Percentiles rank a stretch among this genome's conserved stretches.
These are phyloP conservation scores for Alethe diademata DNA, from an alignment of 2,113 vertebrate species.

Conservation along the genomic window DNA sequence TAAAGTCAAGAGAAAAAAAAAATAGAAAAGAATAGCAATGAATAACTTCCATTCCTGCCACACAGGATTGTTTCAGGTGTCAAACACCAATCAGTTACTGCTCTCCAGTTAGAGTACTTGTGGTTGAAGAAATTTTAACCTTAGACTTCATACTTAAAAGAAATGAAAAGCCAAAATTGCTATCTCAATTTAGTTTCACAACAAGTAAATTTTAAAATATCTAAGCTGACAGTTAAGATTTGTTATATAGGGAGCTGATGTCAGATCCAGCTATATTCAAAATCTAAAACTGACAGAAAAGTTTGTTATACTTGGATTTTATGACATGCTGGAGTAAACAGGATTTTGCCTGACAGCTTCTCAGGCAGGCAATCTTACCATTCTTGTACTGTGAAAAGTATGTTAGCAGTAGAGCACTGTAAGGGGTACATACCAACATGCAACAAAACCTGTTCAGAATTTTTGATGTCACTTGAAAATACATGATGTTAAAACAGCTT, in stretches of 20 bases:
- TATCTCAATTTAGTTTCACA: background rate
- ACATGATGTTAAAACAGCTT: background rate
- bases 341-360: conserved; percentile 13
- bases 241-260: background rate
- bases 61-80: background rate
- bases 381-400: background rate
- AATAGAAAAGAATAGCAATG: background rate
- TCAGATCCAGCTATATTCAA: background rate
- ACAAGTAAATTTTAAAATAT: background rate
- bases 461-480: background rate
- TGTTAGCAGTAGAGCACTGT: background rate
- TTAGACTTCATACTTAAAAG: background rate
- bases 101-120: background rate
- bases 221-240: background rate
- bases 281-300: conserved; percentile 23
- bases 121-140: background rate
- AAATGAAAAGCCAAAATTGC: background rate
- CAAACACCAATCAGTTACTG: background rate
- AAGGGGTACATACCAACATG: background rate
- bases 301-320: background rate
- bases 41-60: background rate
- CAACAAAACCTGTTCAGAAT: background rate
- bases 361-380: background rate
- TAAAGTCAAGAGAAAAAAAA: background rate
- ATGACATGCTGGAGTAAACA: conserved; percentile 20